Percentiles rank a stretch among this genome's conserved stretches.
Evolutionary conservation across 2,888 invertebrate genomes (phyloP).

Genomic region (Mycalesis mineus): DNA sequence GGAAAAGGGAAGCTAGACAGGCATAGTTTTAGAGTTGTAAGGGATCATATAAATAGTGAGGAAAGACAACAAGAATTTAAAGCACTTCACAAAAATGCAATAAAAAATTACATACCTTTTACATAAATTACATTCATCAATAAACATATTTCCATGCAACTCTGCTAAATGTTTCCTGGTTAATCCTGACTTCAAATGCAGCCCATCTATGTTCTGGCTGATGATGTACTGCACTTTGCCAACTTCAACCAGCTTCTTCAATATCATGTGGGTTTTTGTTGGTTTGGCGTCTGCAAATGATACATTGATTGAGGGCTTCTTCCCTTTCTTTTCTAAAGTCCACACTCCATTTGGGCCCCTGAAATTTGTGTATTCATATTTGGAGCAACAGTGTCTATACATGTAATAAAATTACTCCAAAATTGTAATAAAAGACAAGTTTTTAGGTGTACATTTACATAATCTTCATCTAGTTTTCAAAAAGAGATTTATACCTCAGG

Average conservation of each 20-base stretch:
- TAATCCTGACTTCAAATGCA: conserved; percentile 95
- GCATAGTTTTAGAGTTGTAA: no score
- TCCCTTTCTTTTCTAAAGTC: conserved; percentile 94
- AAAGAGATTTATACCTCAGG: no score
- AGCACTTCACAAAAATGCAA: no score
- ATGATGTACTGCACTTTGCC: conserved; percentile 88
- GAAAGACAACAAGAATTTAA: no score
- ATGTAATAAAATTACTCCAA: no score
- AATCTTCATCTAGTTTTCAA: no score
- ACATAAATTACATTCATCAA: conserved; percentile 95
- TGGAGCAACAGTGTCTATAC: no score
- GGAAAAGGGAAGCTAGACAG: no score
- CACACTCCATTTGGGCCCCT: conserved; percentile 97
- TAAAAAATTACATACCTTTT: conserved; percentile 75
- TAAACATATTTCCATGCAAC: conserved; percentile 98
- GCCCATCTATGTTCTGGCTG: conserved; percentile 98
- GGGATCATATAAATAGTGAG: no score
- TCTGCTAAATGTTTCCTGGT: conserved; percentile 89
- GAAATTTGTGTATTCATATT: background rate
- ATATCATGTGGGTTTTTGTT: conserved; percentile 95
- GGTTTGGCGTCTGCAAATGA: conserved; percentile 95
- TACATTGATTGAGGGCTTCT: conserved; percentile 88
- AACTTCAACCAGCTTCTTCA: conserved; percentile 86
- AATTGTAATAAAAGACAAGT: no score
- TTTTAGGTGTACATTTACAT: no score